Evolutionary conservation across 2,113 vertebrate genomes (phyloP), one percentile per base, ranked within the genome.

Genomic region (Nibea coibor): DNA sequence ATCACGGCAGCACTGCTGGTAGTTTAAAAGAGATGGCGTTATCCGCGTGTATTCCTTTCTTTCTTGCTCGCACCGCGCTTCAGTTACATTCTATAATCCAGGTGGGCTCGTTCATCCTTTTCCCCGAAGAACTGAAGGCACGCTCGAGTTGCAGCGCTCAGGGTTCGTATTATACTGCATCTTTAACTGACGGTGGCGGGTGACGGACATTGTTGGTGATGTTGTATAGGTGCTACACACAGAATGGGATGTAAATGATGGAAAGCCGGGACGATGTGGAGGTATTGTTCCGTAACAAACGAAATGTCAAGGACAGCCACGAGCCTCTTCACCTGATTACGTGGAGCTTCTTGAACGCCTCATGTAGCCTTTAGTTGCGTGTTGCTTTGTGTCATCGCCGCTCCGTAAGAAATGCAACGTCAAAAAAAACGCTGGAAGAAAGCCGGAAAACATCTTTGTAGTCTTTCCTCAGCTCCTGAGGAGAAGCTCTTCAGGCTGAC

Each of bases 21-120:
- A 68, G 72, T 70, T 85, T 75, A 67, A 80, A 78, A 86, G 80
- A 86, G 71, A 89, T 68, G 85, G 63, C 70, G 75, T 88, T 84
- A 81, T 80, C 75, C 68, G n/a, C 3, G 26, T 78, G 73, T 89
- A 91, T 80, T 74, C 64, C 71, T 66, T 67, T 86, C 71, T 62
- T 57, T 58, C 66, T 78, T 61, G 19, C 63, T 28, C 51, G 53
- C 50, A 31, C 53, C 7, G 45, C 43, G 51, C 47, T 85, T 78
- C 16, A 15, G 42, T 66, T 70, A 57, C 81, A 63, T 61, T 75
- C 53, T 69, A 24, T 75, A 75, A 80, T 86, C 42, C 83, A 86
- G 82, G 74, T 92, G 50, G 80, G 24, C 26, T 78, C 79, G 76
- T 80, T 73, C 47, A 26, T 57, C 31, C 42, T 51, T 68, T 57